These are phyloP conservation scores for Coturnix japonica DNA, from an alignment of 2,113 vertebrate genomes.

Conservation along the genomic window DNA sequence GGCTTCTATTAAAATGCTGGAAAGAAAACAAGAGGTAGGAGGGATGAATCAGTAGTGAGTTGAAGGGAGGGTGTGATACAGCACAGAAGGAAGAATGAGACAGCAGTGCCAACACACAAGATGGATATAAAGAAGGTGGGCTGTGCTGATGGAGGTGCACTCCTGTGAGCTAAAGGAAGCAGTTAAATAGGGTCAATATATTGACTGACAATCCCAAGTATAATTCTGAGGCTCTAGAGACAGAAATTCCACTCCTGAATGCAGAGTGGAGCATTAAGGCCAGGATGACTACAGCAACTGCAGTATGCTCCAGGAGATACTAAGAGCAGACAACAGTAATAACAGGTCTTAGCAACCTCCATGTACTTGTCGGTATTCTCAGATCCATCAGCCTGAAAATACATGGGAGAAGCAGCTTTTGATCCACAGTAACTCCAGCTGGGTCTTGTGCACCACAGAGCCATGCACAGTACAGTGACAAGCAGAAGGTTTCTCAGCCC, in stretches of 20 bases:
- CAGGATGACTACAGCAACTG: neutral
- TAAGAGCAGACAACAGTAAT: neutral
- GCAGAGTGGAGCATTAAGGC: neutral
- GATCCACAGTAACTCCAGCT: neutral
- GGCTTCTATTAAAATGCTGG: neutral
- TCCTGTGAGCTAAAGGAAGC: neutral
- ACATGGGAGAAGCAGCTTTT: neutral
- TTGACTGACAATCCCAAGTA: accelerated
- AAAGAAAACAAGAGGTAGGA: constrained; percentile 43
- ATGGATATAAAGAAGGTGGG: neutral
- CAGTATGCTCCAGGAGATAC: neutral
- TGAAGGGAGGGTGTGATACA: neutral
- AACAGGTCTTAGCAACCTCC: neutral
- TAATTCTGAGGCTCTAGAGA: neutral
- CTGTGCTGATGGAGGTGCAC: neutral
- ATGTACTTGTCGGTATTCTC: accelerated
- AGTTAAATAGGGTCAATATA: neutral
- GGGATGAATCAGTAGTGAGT: constrained; percentile 23
- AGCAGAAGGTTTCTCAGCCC: accelerated
- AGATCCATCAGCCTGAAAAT: neutral
- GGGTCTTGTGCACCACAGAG: neutral
- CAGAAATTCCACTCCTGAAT: neutral
- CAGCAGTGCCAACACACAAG: neutral
- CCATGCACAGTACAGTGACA: accelerated
- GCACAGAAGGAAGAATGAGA: neutral